Percentiles rank a stretch among this genome's conserved stretches.
Conservation (phyloP, 2,113 vertebrate genomes). For the Triplophysa siluroides region DNA sequence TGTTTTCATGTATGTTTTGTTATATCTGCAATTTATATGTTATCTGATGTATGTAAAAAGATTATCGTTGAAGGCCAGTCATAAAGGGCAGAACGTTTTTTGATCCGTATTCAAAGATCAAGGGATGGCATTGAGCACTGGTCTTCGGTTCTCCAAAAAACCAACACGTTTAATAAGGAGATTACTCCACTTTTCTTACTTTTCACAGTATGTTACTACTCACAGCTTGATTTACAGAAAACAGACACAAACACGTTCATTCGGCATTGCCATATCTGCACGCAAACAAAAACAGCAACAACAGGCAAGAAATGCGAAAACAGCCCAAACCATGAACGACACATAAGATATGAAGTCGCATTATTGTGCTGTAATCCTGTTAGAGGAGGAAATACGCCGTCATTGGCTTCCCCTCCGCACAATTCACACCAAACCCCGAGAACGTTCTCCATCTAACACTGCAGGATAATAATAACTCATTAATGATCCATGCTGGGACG, state of each 20-base stretch:
- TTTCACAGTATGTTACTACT: slow-evolving; percentile 82
- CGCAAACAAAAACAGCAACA: slow-evolving; percentile 56
- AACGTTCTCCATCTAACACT: neutral
- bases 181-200: slow-evolving; percentile 64
- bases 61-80: too few relatives aligned
- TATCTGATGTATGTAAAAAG: too few relatives aligned
- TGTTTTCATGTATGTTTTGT: too few relatives aligned
- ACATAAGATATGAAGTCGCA: slow-evolving; percentile 59
- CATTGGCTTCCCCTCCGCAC: slow-evolving; percentile 27
- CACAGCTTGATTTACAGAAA: slow-evolving; percentile 83
- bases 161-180: slow-evolving; percentile 63
- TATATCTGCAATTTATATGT: too few relatives aligned
- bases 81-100: too few relatives aligned
- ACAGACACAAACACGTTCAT: slow-evolving; percentile 74
- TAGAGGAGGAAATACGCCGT: slow-evolving; percentile 46
- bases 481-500: slow-evolving; percentile 26
- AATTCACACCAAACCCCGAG: neutral
- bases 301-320: slow-evolving; percentile 5
- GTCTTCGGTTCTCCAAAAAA: neutral
- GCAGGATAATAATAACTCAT: slow-evolving; percentile 23
- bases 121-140: slow-evolving; percentile 47
- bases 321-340: neutral
- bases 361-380: slow-evolving; percentile 61
- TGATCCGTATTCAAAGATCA: too few relatives aligned
- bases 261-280: slow-evolving; percentile 57